A percentile compares a stretch with the other conserved stretches of the same genome.
Evolutionary conservation across 37 sponge, comb jelly and placozoan genomes (phyloP).

Genomic region (Aphrocallistes beatrix): DNA sequence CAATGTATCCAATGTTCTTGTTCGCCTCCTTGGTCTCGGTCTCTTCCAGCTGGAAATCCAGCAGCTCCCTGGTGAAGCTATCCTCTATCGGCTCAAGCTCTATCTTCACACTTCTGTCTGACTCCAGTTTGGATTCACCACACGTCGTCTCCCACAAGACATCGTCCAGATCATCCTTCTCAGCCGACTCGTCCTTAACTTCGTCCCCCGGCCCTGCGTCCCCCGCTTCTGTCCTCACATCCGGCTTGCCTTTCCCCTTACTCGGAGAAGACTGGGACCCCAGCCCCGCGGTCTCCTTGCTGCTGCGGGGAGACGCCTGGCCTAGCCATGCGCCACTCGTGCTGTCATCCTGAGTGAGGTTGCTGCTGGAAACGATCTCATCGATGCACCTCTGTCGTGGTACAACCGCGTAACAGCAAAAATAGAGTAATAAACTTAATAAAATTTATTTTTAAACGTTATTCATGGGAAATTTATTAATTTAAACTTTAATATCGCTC

Average conservation of each 20-base stretch:
- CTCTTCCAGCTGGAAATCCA: constrained; percentile 10
- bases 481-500: too few species aligned
- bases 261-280: not conserved
- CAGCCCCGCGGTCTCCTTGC: not conserved
- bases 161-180: not conserved
- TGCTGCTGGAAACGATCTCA: not conserved
- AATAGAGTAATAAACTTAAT: too few species aligned
- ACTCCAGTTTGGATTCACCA: too few species aligned
- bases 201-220: not conserved
- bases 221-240: not conserved
- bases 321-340: not conserved
- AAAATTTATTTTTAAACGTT: too few species aligned
- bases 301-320: not conserved
- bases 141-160: not conserved
- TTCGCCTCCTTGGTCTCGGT: not conserved
- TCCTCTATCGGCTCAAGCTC: not conserved
- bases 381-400: not conserved
- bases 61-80: not conserved
- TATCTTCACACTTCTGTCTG: too few species aligned
- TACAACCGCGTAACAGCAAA: too few species aligned
- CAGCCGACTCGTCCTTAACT: not conserved
- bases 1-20: not conserved
- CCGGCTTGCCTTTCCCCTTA: not conserved
- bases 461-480: too few species aligned
- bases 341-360: not conserved